Evolutionary conservation across 2,797 vertebrate species (phyloP).

Genomic region (Tenualosa ilisha): DNA sequence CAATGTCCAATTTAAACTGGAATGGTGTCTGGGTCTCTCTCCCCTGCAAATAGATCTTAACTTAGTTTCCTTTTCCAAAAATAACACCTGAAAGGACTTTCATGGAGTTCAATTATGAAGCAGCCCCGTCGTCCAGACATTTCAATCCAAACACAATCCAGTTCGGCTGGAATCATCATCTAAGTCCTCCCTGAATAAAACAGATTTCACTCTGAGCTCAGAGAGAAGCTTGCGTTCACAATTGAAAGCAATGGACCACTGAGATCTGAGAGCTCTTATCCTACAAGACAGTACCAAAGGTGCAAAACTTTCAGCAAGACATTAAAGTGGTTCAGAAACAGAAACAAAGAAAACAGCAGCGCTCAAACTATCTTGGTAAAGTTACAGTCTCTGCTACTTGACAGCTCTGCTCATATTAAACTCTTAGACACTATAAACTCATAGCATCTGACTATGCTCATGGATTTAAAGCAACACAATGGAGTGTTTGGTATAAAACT

Average conservation of each 20-base stretch:
- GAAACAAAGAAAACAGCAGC: background rate
- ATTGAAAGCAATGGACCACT: background rate
- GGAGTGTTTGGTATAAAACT: no score
- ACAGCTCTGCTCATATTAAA: no score
- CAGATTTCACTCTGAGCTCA: background rate
- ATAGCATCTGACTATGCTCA: no score
- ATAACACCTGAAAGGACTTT: slow-evolving; percentile 11
- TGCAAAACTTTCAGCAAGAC: background rate
- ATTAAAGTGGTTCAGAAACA: background rate
- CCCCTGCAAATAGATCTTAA: background rate
- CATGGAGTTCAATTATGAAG: slow-evolving; percentile 21
- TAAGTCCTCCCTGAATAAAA: background rate
- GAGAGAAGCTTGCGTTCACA: background rate
- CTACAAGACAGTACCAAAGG: background rate
- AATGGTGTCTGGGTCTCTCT: background rate
- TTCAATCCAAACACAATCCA: background rate
- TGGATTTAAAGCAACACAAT: no score
- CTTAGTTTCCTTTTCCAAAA: slow-evolving; percentile 25
- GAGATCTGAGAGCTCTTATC: background rate
- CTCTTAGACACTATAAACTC: no score
- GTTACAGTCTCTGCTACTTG: no score
- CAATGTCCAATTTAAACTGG: background rate
- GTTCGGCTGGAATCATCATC: background rate
- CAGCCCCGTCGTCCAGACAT: background rate
- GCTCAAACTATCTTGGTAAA: no score